Base-by-base conservation (phyloP, 1,140 invertebrate species). In the Mylabris phalerata region DNA sequence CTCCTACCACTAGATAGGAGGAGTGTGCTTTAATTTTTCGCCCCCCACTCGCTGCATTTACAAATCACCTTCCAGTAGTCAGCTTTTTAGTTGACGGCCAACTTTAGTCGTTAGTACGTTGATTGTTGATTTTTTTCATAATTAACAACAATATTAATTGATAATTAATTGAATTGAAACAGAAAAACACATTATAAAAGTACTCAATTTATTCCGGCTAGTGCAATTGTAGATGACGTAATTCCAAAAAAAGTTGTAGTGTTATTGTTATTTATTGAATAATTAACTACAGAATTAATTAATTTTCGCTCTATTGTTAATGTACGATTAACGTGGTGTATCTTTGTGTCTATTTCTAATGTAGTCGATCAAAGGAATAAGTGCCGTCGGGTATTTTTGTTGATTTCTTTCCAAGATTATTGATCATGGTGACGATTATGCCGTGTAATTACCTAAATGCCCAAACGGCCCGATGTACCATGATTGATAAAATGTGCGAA, bases 401-500 rank as follows among this genome's bases (percentile, higher is more conserved):
- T 19, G 19, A 3, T 32, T 32, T 32, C 32, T 19, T 19, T 19
- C 19, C 19, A 19, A 19, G 32, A 5, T 32, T 32, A 32, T 32
- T 32, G 4, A 32, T 60, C 62, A 79, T 79, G 78, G 78, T 79
- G 68, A 79, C 78, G 71, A 71, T 79, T 71, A 79, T 79, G 78
- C 78, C 78, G 58, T 79, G 77, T 61, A 79, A 75, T 70, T 79
- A 78, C 66, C 57, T 75, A 50, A 73, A 70, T 59, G 67, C 76
- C 56, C 75, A 76, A 64, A 71, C 73, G 55, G 69, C 76, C 48
- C 77, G 78, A 72, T 73, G 71, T 65, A 75, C 77, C 66, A 77
- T 79, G 77, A 78, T 79, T 67, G 78, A 79, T 65, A 79, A 79
- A 71, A 78, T 79, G 77, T 79, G 78, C 64, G 78, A 79, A 65